phyloP scores from a whole-genome alignment of 2,888 invertebrate genomes.

The Sinotaia quadrata region DNA sequence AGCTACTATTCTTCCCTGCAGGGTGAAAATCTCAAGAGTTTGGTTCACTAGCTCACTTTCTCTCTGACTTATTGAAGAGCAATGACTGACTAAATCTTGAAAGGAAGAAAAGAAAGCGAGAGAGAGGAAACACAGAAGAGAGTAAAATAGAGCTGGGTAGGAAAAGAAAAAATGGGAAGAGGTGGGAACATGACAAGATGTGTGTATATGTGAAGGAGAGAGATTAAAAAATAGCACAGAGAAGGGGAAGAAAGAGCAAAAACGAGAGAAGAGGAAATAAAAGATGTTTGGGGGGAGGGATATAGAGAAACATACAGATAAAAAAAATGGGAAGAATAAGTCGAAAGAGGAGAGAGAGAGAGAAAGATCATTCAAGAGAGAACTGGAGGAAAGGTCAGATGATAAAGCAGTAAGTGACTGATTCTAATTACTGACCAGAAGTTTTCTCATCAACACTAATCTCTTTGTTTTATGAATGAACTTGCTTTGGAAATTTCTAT shows the following conservation, averaged over 20 bases:
- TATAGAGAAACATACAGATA: not conserved
- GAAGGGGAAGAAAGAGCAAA: not conserved
- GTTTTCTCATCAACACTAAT: too few relatives aligned
- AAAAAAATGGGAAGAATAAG: not conserved
- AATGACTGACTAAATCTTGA: too few relatives aligned
- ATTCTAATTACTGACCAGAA: not conserved
- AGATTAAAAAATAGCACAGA: not conserved
- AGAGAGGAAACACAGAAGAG: not conserved
- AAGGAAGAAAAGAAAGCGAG: too few relatives aligned
- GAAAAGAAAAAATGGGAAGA: not conserved
- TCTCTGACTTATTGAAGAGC: too few relatives aligned
- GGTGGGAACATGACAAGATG: not conserved
- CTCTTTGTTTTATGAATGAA: too few relatives aligned
- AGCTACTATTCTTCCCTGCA: too few relatives aligned
- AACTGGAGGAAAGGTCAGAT: not conserved
- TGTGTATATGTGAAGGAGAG: not conserved
- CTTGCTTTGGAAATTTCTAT: too few relatives aligned
- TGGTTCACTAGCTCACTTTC: too few relatives aligned
- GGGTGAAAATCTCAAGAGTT: too few relatives aligned
- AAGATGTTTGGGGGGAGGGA: not conserved
- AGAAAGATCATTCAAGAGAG: not conserved
- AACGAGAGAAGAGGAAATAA: not conserved
- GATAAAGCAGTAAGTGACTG: not conserved
- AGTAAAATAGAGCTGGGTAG: not conserved
- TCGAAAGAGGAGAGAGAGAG: constrained; percentile 1